Evolutionary conservation across 2,113 vertebrate genomes (phyloP).

Genomic region (Pelmatolapia mariae): DNA sequence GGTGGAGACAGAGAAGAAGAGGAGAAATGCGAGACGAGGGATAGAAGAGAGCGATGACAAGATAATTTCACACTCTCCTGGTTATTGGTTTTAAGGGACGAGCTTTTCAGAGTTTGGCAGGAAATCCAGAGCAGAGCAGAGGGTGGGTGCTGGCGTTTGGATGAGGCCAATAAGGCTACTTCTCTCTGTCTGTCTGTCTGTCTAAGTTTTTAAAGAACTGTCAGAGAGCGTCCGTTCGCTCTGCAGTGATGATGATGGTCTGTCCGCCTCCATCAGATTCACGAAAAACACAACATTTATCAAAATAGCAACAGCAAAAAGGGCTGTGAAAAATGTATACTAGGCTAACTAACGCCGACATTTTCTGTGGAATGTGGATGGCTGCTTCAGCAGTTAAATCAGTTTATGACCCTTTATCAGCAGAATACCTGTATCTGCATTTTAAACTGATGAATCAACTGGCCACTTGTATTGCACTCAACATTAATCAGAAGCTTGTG

Average conservation of each 20-base stretch:
- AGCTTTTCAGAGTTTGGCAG: conserved; percentile 14
- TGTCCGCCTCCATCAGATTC: background rate
- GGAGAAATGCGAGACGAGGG: background rate
- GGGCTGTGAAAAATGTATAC: background rate
- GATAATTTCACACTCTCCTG: conserved; percentile 44
- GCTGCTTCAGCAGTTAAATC: background rate
- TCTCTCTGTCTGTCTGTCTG: background rate
- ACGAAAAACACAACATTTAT: background rate
- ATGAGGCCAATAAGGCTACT: background rate
- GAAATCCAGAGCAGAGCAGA: background rate
- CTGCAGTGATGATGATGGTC: background rate
- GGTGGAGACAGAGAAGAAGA: background rate
- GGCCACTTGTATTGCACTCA: background rate
- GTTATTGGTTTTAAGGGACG: conserved; percentile 41
- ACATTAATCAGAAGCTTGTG: background rate
- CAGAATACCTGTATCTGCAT: accelerated
- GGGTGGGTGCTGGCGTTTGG: background rate
- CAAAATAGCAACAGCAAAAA: background rate
- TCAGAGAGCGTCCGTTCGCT: background rate
- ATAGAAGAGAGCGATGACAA: conserved; percentile 10
- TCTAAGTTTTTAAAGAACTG: background rate
- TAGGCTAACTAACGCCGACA: background rate
- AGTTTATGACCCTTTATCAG: background rate
- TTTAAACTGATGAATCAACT: background rate
- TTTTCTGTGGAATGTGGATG: accelerated